Evolutionary conservation across 2,113 vertebrate species (phyloP).

Genomic region (Upupa epops): DNA sequence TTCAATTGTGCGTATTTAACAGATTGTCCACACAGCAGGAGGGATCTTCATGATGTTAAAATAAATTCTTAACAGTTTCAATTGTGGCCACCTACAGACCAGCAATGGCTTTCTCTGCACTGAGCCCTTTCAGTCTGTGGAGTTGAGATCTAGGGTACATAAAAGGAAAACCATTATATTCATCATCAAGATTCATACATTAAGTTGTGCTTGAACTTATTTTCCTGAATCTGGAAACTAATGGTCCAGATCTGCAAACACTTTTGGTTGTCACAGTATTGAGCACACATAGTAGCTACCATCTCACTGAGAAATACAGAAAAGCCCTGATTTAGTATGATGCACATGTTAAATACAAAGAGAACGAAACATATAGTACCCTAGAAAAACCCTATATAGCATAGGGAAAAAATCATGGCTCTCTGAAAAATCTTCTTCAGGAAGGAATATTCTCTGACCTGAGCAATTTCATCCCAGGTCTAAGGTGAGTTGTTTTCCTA

Average conservation of each 20-base stretch:
- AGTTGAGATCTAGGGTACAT: neutral
- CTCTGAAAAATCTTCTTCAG: neutral
- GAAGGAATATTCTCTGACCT: neutral
- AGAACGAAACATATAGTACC: neutral
- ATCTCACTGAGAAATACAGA: neutral
- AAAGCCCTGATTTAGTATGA: neutral
- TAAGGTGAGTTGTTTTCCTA: neutral
- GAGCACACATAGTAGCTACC: neutral
- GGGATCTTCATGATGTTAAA: constrained; percentile 45
- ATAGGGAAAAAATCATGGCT: neutral
- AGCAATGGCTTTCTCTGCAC: neutral
- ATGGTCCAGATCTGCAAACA: neutral
- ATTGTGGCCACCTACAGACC: constrained; percentile 8
- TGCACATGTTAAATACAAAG: accelerated
- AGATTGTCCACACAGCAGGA: neutral
- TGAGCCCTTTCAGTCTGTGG: neutral
- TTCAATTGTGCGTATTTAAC: no score
- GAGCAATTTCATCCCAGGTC: neutral
- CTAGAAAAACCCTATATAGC: neutral
- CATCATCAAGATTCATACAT: neutral
- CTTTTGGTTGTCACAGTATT: neutral
- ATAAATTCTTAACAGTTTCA: constrained; percentile 44
- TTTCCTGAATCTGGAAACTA: neutral
- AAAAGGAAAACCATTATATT: neutral
- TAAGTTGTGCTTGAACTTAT: neutral